phyloP scores from a whole-genome alignment of 2,113 vertebrate species.

The Stictonetta naevosa region DNA sequence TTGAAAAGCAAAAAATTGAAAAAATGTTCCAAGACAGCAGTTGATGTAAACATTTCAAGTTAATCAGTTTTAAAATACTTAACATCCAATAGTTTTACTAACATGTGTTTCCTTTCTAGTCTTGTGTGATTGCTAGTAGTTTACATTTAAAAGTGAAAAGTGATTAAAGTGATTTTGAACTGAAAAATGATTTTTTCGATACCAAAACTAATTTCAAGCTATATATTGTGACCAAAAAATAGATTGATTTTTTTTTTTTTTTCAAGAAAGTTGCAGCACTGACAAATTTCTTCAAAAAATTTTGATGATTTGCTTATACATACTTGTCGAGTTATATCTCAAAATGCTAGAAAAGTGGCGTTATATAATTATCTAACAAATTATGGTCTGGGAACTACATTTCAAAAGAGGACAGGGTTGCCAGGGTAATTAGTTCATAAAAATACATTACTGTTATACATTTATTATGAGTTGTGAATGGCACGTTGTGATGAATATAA shows the following conservation, averaged over 20 bases:
- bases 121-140: background rate
- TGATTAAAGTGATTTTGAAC: background rate
- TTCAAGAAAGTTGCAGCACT: background rate
- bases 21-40: background rate
- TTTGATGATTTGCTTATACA: background rate
- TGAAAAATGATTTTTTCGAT: background rate
- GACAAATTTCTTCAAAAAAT: background rate
- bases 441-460: background rate
- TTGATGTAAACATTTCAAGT: background rate
- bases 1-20: background rate
- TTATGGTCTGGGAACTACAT: background rate
- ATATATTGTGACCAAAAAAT: background rate
- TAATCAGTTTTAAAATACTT: background rate
- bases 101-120: background rate
- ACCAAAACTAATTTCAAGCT: background rate
- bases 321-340: background rate
- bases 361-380: background rate
- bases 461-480: background rate
- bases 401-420: background rate
- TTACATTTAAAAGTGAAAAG: background rate
- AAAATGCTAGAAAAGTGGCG: background rate
- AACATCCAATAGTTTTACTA: background rate
- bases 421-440: background rate
- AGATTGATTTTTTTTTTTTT: rapidly evolving
- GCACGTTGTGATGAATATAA: background rate